Evolutionary conservation across 2,888 invertebrate species (phyloP), one percentile per base, ranked within the genome.

Genomic region (Seladonia tumulorum): DNA sequence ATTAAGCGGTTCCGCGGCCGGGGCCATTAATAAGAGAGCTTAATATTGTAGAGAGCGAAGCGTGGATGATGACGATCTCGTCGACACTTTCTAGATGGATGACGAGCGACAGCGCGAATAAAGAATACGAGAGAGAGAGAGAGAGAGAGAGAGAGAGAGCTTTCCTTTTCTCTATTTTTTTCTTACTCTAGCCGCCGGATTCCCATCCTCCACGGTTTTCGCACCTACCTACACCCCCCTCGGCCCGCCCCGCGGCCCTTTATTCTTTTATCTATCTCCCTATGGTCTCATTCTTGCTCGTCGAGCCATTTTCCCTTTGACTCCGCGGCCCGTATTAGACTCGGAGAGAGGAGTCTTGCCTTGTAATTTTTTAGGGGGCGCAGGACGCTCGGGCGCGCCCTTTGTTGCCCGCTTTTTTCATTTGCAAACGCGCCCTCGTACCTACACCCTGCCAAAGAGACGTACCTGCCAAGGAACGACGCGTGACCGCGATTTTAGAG

Each of bases 11-110:
- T 75, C 85, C 88, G 84, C 89, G 88, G 90, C 83, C 88, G 83
- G 87, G 84, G 88, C 92, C 94, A 94, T 94, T 94, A 94, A 94
- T 94, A 94, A 94, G 94, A 94, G 93, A 90, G 92, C 92, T 94
- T 92, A 93, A 94, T 94, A 94, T 93, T 93, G 93, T 92, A 92
- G 93, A 94, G 93, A 93, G 94, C 91, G 86, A 81, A 87, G 85
- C 87, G 85, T 82, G 85, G 85, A 88, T 79, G 86, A 81, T 76
- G 82, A 81, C 78, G 53, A 73, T 85, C 81, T 72, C 85, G 87
- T 90, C 85, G 87, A 83, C 79, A 82, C 79, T 85, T 78, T 87
- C 86, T 87, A 91, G 91, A 93, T 91, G 91, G 90, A 92, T 90
- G 91, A 90, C 90, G 88, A 90, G 87, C 57, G 74, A 76, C 71